These are phyloP conservation scores for Takifugu flavidus DNA, from an alignment of 2,113 vertebrate species.

Conservation along the genomic window DNA sequence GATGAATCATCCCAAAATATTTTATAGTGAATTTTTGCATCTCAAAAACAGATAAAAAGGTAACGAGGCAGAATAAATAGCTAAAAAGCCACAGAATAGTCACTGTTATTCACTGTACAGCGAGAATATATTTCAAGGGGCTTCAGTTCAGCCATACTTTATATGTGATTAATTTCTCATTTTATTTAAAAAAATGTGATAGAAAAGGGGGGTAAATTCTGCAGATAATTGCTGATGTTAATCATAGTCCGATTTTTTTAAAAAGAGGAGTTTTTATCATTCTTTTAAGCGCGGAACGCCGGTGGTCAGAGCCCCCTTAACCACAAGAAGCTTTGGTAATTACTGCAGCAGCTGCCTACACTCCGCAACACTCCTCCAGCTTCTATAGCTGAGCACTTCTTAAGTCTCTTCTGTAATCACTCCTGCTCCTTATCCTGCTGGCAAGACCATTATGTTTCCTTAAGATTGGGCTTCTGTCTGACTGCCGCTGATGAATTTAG, in stretches of 20 bases:
- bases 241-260: slow-evolving; percentile 52
- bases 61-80: too few species aligned
- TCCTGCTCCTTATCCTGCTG: slow-evolving; percentile 24
- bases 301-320: slow-evolving; percentile 55
- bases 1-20: too few species aligned
- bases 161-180: slow-evolving; percentile 2
- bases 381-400: slow-evolving; percentile 24
- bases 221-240: slow-evolving; percentile 66
- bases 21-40: too few species aligned
- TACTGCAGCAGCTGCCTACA: slow-evolving; percentile 60
- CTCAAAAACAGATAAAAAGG: too few species aligned
- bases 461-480: neutral
- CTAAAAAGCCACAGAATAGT: neutral
- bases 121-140: neutral
- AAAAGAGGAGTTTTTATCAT: slow-evolving; percentile 35
- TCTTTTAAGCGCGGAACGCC: slow-evolving; percentile 36
- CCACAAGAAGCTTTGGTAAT: slow-evolving; percentile 58
- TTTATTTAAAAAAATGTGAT: slow-evolving; percentile 4
- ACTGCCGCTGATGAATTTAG: slow-evolving; percentile 1
- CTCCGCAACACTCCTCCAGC: slow-evolving; percentile 28
- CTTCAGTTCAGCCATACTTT: neutral
- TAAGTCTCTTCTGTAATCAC: slow-evolving; percentile 38
- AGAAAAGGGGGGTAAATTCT: slow-evolving; percentile 16
- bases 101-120: neutral
- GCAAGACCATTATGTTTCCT: slow-evolving; percentile 15